Conservation (phyloP, 2,113 vertebrate species). For the Festucalex cinctus region DNA sequence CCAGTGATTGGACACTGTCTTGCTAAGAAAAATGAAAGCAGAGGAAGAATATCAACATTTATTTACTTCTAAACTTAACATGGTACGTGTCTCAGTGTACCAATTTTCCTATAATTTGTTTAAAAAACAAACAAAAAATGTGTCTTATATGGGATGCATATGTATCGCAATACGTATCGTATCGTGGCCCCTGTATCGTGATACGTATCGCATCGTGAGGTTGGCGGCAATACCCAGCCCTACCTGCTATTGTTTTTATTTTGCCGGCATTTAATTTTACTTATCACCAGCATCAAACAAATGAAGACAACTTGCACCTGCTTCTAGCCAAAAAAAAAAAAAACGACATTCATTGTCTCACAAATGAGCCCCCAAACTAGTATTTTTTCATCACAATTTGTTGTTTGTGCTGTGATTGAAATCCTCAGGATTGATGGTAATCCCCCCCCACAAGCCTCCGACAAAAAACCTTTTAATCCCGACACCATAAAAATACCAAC, state of each 20-base stretch:
- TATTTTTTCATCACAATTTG: conserved; percentile 43
- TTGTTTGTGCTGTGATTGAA: conserved; percentile 66
- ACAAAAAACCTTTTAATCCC: conserved; percentile 74
- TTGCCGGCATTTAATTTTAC: not conserved
- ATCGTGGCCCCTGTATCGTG: too few species aligned
- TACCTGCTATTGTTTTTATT: not conserved
- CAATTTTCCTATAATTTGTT: too few species aligned
- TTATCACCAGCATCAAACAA: conserved; percentile 12
- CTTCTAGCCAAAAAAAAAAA: conserved; percentile 73
- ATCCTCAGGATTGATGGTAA: conserved; percentile 70
- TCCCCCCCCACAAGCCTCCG: conserved; percentile 81
- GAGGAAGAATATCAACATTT: too few species aligned
- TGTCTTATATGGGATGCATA: too few species aligned
- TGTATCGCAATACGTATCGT: too few species aligned
- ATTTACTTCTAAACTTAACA: too few species aligned
- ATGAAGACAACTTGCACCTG: conserved; percentile 69
- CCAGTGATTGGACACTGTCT: too few species aligned
- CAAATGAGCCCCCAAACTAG: conserved; percentile 53
- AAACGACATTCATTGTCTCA: conserved; percentile 69
- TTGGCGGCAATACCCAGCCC: too few species aligned
- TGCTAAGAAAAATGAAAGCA: too few species aligned
- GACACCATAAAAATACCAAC: conserved; percentile 73
- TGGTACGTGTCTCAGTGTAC: too few species aligned
- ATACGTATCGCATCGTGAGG: too few species aligned
- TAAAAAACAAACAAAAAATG: too few species aligned